phyloP scores from a whole-genome alignment of 2,888 invertebrate species.

The Dolichopus griseipennis region DNA sequence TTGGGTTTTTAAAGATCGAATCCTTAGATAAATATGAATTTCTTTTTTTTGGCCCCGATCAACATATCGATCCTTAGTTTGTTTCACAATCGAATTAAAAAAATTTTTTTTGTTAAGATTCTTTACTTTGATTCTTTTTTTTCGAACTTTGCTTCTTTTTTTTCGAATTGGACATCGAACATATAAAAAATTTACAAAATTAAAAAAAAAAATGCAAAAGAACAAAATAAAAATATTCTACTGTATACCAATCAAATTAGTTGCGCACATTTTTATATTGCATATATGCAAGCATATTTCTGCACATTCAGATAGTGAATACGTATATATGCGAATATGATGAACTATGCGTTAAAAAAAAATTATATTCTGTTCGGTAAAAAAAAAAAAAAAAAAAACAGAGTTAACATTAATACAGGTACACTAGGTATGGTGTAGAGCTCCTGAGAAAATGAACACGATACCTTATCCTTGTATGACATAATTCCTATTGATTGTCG shows the following conservation, averaged over 20 bases:
- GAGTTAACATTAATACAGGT: not conserved
- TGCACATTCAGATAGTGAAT: too few species aligned
- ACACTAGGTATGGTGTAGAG: not conserved
- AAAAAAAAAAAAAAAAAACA: not conserved
- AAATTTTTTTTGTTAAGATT: not conserved
- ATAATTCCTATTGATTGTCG: slow-evolving; percentile 40
- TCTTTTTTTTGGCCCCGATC: not conserved
- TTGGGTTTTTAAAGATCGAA: not conserved
- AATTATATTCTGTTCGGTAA: not conserved
- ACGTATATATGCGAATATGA: too few species aligned
- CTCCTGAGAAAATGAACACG: slow-evolving; percentile 23
- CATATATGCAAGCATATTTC: too few species aligned
- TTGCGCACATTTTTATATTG: too few species aligned
- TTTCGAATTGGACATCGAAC: too few species aligned
- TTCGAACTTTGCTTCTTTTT: too few species aligned
- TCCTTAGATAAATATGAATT: not conserved
- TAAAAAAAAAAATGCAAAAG: not conserved
- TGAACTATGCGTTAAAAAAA: too few species aligned
- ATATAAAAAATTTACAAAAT: not conserved
- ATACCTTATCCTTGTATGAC: slow-evolving; percentile 39
- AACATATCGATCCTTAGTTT: not conserved
- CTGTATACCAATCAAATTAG: too few species aligned
- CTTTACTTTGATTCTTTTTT: too few species aligned
- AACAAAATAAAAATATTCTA: too few species aligned
- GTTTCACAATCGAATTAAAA: not conserved